Evolutionary conservation across 2,888 invertebrate genomes (phyloP), one percentile per base, ranked within the genome.

Genomic region (Dermolepida albohirtum): DNA sequence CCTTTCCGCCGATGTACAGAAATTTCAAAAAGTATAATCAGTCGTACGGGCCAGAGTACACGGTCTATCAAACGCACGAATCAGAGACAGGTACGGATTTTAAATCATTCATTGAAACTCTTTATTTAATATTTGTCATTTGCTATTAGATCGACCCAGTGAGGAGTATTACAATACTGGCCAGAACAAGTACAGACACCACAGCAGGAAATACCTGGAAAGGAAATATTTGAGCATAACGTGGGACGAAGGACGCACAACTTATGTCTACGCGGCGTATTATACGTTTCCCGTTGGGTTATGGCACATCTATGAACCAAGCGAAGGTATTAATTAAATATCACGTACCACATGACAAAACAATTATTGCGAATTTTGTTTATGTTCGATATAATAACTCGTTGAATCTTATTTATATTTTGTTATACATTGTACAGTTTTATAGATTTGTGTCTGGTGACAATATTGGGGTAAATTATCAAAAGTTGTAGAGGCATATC

Each of bases 21-120:
- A 66, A 66, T 57, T 39, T 55, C 16, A 43, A 34, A 34, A 44
- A 29, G 22, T 44, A 59, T 14, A 59, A 59, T 29, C 59, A 59
- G 14, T 44, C 59, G 0, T 59, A 59, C 14, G 27, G 59, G 5
- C 59, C 59, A 11, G 44, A 40, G 27, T 59, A 59, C 44, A 59
- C 27, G 1, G 17, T 16, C 27, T 59, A 59, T 16, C 12, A 59
- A 44, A 44, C 44, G 5, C 44, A 44, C 27, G 10, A 47, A 12
- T 8, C 44, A 11, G 22, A 27, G 5, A 29, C 47, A 59, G 59
- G 59, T 59, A 34, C 6, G 6, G 6, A 34, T 8, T 8, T 5
- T 2, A 34, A 34, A 34, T 34, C 1, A 34, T 34, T 34, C 6
- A 5, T 10, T 8, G 34, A 8, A 50, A 22, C 27, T 5, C 40